phyloP scores from a whole-genome alignment of 1,140 invertebrate genomes.

The Drosophila pachea region DNA sequence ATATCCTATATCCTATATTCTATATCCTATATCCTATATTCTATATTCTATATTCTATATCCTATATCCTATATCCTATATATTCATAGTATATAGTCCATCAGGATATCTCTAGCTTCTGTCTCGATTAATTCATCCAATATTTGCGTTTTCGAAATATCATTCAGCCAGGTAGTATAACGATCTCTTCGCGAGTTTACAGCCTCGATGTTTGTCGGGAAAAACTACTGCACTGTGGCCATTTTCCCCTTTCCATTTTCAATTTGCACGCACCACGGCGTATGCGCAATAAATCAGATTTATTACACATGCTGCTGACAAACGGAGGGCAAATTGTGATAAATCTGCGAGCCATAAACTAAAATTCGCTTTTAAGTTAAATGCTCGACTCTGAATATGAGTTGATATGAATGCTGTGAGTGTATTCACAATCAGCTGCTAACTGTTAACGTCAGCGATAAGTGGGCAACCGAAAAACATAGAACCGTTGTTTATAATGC shows the following conservation, averaged over 20 bases:
- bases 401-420: neutral
- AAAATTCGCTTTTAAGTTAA: conserved; percentile 23
- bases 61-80: neutral
- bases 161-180: conserved; percentile 1
- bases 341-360: conserved; percentile 17
- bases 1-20: neutral
- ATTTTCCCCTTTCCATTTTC: neutral
- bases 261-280: conserved; percentile 10
- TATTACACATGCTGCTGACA: conserved; percentile 25
- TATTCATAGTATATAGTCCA: too few relatives aligned
- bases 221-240: conserved; percentile 4
- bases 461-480: conserved; percentile 10
- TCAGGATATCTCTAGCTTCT: neutral
- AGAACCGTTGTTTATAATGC: conserved; percentile 20
- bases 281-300: conserved; percentile 35
- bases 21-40: neutral
- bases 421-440: conserved; percentile 15
- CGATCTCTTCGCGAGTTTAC: neutral
- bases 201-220: neutral
- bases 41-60: neutral
- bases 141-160: neutral
- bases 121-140: neutral
- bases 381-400: conserved; percentile 11
- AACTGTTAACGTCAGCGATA: conserved; percentile 24
- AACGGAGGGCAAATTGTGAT: conserved; percentile 23